Evolutionary conservation across 2,113 vertebrate species (phyloP).

Genomic region (Prolemur simus): DNA sequence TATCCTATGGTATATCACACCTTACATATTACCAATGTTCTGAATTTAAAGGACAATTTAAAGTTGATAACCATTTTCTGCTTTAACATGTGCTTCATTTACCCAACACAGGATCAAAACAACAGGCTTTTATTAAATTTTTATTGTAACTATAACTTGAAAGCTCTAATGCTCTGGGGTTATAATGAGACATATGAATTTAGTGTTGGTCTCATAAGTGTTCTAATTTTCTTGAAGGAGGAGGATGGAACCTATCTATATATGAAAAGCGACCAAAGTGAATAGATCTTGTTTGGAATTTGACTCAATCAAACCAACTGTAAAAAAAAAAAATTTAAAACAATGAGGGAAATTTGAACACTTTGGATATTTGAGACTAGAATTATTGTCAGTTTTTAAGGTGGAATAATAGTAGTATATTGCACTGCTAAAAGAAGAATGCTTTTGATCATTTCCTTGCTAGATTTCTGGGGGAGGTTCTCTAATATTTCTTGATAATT

Average conservation of each 20-base stretch:
- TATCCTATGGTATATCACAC: neutral
- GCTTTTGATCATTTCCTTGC: neutral
- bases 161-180: neutral
- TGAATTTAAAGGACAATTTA: conserved; percentile 31
- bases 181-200: neutral
- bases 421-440: neutral
- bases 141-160: conserved; percentile 34
- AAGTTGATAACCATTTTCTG: conserved; percentile 16
- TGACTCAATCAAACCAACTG: neutral
- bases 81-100: neutral
- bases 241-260: neutral
- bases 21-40: neutral
- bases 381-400: no score
- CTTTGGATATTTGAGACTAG: neutral
- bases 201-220: neutral
- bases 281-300: neutral
- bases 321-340: neutral
- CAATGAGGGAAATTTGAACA: neutral
- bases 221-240: conserved; percentile 19
- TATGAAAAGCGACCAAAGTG: neutral
- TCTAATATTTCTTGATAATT: conserved; percentile 24
- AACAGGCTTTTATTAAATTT: neutral
- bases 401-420: neutral
- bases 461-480: neutral
- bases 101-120: neutral